A percentile compares a stretch with the other conserved stretches of the same genome.
phyloP scores from a whole-genome alignment of 2,113 vertebrate species.

The Cyprinodon brontotheroides region DNA sequence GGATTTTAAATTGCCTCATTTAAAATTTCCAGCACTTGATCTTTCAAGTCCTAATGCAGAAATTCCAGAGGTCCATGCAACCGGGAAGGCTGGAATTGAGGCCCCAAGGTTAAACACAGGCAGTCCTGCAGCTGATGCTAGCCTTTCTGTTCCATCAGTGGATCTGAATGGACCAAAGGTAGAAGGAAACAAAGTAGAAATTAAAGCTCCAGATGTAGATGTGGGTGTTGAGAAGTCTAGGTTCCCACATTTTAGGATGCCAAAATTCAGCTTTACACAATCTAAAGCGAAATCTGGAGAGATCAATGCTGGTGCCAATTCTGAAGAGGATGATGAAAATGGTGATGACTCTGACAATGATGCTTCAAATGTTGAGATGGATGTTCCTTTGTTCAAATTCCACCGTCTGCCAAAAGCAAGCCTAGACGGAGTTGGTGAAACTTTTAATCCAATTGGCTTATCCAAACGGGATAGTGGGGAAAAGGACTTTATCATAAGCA shows the following conservation, averaged over 20 bases:
- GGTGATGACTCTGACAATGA: constrained; percentile 23
- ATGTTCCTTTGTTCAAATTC: constrained; percentile 70
- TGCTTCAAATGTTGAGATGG: constrained; percentile 17
- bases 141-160: constrained; percentile 36
- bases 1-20: constrained; percentile 60
- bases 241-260: constrained; percentile 54
- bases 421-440: constrained; percentile 20
- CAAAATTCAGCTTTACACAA: constrained; percentile 47
- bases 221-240: constrained; percentile 51
- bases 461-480: constrained; percentile 37
- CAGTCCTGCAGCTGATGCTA: constrained; percentile 11
- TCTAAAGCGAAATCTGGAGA: constrained; percentile 35
- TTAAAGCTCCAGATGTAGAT: constrained; percentile 54
- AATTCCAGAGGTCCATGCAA: constrained; percentile 34
- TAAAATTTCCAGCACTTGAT: constrained; percentile 62
- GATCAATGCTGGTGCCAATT: constrained; percentile 10
- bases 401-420: constrained; percentile 63
- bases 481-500: constrained; percentile 61
- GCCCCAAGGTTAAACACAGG: constrained; percentile 41
- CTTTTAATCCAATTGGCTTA: constrained; percentile 10
- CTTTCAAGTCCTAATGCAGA: constrained; percentile 57
- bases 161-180: constrained; percentile 46
- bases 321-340: constrained; percentile 14
- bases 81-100: constrained; percentile 43
- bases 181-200: constrained; percentile 43